phyloP scores from a whole-genome alignment of 2,113 vertebrate genomes.

The Cyprinodon variegatus region DNA sequence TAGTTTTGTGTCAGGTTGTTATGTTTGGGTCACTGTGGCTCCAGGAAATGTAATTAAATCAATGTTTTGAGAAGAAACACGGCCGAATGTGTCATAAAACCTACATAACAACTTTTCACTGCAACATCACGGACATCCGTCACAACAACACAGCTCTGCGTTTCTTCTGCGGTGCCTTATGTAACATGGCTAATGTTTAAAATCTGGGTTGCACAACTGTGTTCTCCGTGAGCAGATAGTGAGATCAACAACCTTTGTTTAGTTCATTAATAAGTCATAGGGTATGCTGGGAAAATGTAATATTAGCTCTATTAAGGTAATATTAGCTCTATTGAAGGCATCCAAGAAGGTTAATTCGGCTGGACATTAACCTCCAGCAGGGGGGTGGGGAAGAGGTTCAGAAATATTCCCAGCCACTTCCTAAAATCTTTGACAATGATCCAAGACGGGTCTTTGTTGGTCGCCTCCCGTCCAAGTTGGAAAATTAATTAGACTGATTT shows the following conservation, averaged over 20 bases:
- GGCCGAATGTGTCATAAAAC: not conserved
- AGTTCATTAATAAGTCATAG: not conserved
- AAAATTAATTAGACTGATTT: not conserved
- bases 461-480: not conserved
- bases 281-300: not conserved
- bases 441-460: not conserved
- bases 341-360: not conserved
- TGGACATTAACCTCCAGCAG: not conserved
- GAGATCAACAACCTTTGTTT: conserved; percentile 42
- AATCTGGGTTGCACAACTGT: conserved; percentile 39
- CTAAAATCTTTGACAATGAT: not conserved
- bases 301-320: conserved; percentile 1
- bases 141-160: conserved; percentile 14
- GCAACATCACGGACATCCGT: not conserved
- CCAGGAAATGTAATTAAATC: not conserved
- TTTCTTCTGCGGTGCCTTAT: conserved; percentile 39
- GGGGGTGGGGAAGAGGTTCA: not conserved
- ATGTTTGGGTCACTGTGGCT: not conserved
- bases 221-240: conserved; percentile 11
- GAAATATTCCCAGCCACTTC: not conserved
- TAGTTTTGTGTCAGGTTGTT: not conserved
- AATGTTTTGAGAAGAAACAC: not conserved
- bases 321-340: not conserved
- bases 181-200: conserved; percentile 72
- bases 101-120: not conserved